Evolutionary conservation across 2,888 invertebrate genomes (phyloP).

Genomic region (Euplexia lucipara): DNA sequence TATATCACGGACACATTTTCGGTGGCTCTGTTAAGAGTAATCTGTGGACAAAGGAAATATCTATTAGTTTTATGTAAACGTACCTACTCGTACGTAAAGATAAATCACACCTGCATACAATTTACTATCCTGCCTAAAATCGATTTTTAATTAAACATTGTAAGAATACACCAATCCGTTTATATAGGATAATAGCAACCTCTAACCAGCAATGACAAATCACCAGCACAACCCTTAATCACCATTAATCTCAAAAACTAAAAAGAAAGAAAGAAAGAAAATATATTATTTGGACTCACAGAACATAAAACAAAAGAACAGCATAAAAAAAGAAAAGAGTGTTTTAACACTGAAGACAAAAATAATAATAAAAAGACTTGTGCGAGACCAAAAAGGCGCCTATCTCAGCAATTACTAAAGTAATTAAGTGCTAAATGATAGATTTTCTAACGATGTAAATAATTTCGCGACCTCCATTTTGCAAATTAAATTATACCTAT

Average conservation of each 20-base stretch:
- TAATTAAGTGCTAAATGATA: constrained; percentile 25
- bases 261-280: no score
- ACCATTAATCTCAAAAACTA: constrained; percentile 24
- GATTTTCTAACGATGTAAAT: constrained; percentile 16
- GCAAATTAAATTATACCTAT: constrained; percentile 38
- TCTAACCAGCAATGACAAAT: constrained; percentile 18
- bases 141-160: no score
- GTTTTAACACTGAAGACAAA: no score
- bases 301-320: no score
- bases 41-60: constrained; percentile 71
- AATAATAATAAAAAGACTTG: no score
- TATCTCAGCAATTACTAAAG: no score
- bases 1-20: constrained; percentile 71
- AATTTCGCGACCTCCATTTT: constrained; percentile 29
- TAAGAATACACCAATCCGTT: no score
- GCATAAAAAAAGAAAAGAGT: no score
- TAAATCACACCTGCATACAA: no score
- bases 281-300: no score
- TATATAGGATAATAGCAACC: not conserved
- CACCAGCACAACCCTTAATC: not conserved
- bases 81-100: not conserved
- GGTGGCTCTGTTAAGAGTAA: constrained; percentile 67
- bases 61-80: not conserved
- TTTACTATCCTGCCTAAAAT: not conserved
- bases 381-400: no score